Evolutionary conservation across 1,140 invertebrate species (phyloP).

Genomic region (Lithobius niger): DNA sequence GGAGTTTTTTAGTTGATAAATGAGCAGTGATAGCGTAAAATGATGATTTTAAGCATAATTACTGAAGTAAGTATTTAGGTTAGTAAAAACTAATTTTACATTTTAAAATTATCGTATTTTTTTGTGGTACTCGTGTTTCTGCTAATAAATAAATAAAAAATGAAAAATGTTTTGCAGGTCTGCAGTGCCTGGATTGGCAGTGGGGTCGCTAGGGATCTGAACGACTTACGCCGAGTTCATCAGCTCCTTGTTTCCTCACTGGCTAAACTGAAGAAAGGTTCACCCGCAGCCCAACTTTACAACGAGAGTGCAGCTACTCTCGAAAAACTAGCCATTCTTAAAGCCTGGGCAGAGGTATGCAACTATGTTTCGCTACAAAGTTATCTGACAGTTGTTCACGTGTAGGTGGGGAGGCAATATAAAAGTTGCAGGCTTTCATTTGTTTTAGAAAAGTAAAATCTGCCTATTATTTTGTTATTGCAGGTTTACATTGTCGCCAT

Average conservation of each 20-base stretch:
- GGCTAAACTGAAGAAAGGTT: conserved; percentile 61
- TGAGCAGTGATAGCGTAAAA: too few species aligned
- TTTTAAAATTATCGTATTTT: too few species aligned
- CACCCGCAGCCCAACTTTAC: conserved; percentile 56
- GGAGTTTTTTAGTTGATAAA: too few species aligned
- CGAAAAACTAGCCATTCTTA: conserved; percentile 91
- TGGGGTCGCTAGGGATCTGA: conserved; percentile 89
- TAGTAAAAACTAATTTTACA: too few species aligned
- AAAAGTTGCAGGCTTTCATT: too few species aligned
- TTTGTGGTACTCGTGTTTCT: too few species aligned
- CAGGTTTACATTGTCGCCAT: conserved; percentile 89
- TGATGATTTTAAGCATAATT: too few species aligned
- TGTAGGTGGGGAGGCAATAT: too few species aligned
- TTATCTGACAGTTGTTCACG: too few species aligned
- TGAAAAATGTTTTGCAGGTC: conserved; percentile 43
- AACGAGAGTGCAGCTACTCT: conserved; percentile 93
- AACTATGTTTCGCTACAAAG: too few species aligned
- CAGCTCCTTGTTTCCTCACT: conserved; percentile 90
- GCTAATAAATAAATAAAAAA: too few species aligned
- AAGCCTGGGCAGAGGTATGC: conserved; percentile 91
- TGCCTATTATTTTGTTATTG: conserved; percentile 9
- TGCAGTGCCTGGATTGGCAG: conserved; percentile 98
- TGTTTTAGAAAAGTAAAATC: neutral
- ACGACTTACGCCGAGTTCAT: conserved; percentile 88
- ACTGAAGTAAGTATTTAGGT: too few species aligned